These are phyloP conservation scores for Drosophila niveifrons DNA, from an alignment of 2,888 invertebrate species.

Conservation along the genomic window DNA sequence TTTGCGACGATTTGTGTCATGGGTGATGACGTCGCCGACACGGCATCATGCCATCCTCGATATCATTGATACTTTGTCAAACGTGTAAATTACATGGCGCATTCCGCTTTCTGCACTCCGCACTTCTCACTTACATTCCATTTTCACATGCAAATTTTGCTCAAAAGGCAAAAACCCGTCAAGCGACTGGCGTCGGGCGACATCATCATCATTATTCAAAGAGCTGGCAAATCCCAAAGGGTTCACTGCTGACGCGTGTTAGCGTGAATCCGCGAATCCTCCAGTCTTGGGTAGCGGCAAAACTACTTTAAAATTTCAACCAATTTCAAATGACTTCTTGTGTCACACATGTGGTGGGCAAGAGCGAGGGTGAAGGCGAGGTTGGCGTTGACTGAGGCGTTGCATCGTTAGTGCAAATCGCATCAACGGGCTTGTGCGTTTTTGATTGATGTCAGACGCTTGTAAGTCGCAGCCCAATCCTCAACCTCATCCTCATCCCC, in stretches of 20 bases:
- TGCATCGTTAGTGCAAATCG: constrained; percentile 80
- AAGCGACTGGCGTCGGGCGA: constrained; percentile 28
- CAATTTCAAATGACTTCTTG: constrained; percentile 79
- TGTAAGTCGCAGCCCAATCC: constrained; percentile 71
- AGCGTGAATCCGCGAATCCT: constrained; percentile 24
- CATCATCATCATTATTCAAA: constrained; percentile 80
- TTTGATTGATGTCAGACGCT: constrained; percentile 83
- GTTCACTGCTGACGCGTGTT: constrained; percentile 52
- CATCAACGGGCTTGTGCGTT: constrained; percentile 60
- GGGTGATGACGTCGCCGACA: constrained; percentile 58
- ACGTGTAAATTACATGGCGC: constrained; percentile 82
- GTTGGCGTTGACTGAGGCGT: constrained; percentile 30
- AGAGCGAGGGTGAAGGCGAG: constrained; percentile 7
- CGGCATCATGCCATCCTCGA: constrained; percentile 59
- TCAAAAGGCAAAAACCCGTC: constrained; percentile 39
- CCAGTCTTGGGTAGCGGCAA: constrained; percentile 22
- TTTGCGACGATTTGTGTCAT: constrained; percentile 82
- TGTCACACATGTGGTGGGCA: constrained; percentile 61
- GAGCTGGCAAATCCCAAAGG: constrained; percentile 74
- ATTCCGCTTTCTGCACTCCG: constrained; percentile 52
- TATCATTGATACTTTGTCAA: constrained; percentile 82
- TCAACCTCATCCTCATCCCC: constrained; percentile 29
- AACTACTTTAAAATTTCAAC: constrained; percentile 81
- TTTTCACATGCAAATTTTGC: constrained; percentile 75
- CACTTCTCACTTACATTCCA: constrained; percentile 65